phyloP scores from a whole-genome alignment of 2,797 vertebrate genomes.

The Gallirallus australis region DNA sequence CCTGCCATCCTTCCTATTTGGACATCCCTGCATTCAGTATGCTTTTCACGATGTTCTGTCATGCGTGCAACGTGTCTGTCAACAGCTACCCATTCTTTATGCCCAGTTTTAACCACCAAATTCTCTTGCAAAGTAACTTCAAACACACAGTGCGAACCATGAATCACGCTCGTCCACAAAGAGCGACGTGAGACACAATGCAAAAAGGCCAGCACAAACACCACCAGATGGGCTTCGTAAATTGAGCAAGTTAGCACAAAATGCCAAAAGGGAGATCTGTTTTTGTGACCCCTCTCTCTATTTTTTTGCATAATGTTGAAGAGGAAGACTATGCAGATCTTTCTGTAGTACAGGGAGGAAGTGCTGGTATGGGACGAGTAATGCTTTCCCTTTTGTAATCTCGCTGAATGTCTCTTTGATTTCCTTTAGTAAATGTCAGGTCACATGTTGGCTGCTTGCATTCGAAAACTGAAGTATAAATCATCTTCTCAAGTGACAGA shows the following conservation, averaged over 20 bases:
- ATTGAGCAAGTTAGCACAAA: constrained; percentile 9
- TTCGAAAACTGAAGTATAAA: constrained; percentile 45
- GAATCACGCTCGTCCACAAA: not conserved
- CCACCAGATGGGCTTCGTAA: not conserved
- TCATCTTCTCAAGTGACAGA: constrained; percentile 57
- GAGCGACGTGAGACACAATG: not conserved
- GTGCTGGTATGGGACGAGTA: not conserved
- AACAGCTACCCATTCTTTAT: not conserved
- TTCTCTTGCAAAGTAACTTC: not conserved
- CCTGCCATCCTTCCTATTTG: not conserved
- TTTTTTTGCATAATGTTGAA: not conserved
- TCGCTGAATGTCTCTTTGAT: constrained; percentile 24
- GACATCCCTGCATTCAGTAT: not conserved
- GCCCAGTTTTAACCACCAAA: not conserved
- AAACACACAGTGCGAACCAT: not conserved
- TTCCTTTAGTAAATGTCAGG: constrained; percentile 52
- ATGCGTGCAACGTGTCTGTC: not conserved
- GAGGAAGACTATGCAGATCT: not conserved
- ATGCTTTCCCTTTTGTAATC: constrained; percentile 25
- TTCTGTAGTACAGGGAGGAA: not conserved
- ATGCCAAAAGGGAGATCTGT: not conserved
- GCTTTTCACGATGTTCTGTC: not conserved
- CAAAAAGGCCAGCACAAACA: constrained; percentile 1
- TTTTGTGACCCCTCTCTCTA: not conserved
- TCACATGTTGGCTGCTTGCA: constrained; percentile 40